These are phyloP conservation scores for Mionectes olivaceus DNA, from an alignment of 2,797 vertebrate species.

Conservation along the genomic window DNA sequence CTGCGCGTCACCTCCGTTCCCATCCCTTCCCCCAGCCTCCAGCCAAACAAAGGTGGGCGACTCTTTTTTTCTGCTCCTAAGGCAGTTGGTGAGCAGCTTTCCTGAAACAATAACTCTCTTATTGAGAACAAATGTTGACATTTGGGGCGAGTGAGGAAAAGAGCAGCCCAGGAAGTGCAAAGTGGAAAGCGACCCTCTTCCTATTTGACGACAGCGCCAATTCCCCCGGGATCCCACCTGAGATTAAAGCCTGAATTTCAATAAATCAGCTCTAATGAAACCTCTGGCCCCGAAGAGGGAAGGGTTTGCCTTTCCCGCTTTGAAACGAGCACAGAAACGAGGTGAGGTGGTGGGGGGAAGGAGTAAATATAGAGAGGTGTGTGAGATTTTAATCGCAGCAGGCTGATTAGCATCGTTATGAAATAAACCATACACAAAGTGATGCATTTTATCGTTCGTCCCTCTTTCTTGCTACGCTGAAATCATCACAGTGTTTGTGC, in stretches of 20 bases:
- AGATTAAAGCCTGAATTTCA: constrained; percentile 87
- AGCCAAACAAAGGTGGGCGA: constrained; percentile 77
- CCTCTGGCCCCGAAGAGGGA: constrained; percentile 65
- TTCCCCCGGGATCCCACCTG: constrained; percentile 84
- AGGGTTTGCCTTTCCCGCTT: constrained; percentile 55
- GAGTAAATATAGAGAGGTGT: constrained; percentile 13
- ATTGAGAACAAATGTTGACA: constrained; percentile 93
- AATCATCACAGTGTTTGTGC: neutral
- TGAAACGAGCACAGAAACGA: constrained; percentile 13
- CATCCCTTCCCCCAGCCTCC: neutral
- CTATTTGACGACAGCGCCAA: constrained; percentile 77
- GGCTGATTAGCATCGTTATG: constrained; percentile 60
- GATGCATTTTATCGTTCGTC: constrained; percentile 15
- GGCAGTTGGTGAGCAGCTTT: constrained; percentile 81
- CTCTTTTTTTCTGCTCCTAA: constrained; percentile 82
- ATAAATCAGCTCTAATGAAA: constrained; percentile 84
- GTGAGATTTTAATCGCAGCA: constrained; percentile 17
- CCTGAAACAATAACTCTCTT: constrained; percentile 90
- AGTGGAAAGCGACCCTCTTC: constrained; percentile 80
- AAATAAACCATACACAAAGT: constrained; percentile 44
- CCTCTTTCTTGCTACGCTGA: neutral
- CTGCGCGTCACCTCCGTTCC: neutral
- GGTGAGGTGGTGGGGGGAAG: neutral
- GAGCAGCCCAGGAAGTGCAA: constrained; percentile 61
- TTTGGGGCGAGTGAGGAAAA: constrained; percentile 80